phyloP scores from a whole-genome alignment of 2,113 vertebrate genomes.

The Hyaena hyaena region DNA sequence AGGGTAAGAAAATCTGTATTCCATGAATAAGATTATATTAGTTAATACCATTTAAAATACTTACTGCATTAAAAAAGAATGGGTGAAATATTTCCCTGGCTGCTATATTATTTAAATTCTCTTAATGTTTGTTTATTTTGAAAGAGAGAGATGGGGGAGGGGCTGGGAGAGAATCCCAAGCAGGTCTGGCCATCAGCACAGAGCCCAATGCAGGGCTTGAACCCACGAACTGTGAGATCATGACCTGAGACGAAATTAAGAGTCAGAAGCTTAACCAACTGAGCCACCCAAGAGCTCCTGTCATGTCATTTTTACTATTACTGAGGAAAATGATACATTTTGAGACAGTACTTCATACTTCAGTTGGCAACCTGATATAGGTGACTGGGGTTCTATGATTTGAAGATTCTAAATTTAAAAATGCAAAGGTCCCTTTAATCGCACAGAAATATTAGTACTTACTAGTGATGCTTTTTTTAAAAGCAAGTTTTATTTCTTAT shows the following conservation, averaged over 20 bases:
- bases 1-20: background rate
- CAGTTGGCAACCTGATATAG: background rate
- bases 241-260: too few relatives aligned
- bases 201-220: too few relatives aligned
- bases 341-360: background rate
- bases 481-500: background rate
- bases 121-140: too few relatives aligned
- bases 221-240: too few relatives aligned
- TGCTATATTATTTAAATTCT: background rate
- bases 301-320: background rate
- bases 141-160: too few relatives aligned
- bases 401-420: background rate
- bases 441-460: constrained; percentile 6
- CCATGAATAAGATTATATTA: background rate
- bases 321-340: background rate
- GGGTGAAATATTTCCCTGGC: background rate
- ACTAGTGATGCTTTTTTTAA: background rate
- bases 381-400: background rate
- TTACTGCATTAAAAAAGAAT: background rate
- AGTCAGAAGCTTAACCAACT: too few relatives aligned
- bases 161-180: too few relatives aligned
- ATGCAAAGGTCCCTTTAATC: background rate
- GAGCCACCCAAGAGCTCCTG: too few relatives aligned
- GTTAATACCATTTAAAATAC: background rate
- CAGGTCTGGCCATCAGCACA: too few relatives aligned